Evolutionary conservation across 2,888 invertebrate species (phyloP).

Genomic region (Athetis lepigone): DNA sequence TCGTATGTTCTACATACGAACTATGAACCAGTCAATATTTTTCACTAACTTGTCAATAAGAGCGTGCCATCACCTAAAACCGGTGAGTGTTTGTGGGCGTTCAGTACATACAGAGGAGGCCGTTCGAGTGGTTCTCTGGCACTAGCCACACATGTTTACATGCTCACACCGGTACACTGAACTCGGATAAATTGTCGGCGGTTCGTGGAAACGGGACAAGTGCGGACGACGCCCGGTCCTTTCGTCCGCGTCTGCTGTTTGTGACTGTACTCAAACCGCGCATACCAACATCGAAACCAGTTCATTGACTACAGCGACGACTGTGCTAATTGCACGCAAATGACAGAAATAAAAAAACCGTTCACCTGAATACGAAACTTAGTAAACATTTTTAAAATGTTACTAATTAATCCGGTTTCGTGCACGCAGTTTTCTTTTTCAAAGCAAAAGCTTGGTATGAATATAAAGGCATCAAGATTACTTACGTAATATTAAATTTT

Average conservation of each 20-base stretch:
- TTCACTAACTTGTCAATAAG: constrained; percentile 33
- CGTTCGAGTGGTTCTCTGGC: constrained; percentile 59
- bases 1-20: constrained; percentile 27
- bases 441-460: constrained; percentile 60
- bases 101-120: constrained; percentile 50
- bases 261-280: constrained; percentile 66
- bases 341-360: constrained; percentile 29
- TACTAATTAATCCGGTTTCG: constrained; percentile 57
- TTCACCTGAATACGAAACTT: constrained; percentile 28
- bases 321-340: constrained; percentile 61
- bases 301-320: constrained; percentile 67
- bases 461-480: constrained; percentile 71
- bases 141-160: constrained; percentile 73
- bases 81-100: constrained; percentile 47
- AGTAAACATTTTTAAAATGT: constrained; percentile 42
- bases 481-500: constrained; percentile 72
- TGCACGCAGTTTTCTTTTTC: constrained; percentile 45
- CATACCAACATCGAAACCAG: constrained; percentile 67
- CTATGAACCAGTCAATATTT: constrained; percentile 30
- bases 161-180: constrained; percentile 80
- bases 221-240: constrained; percentile 72
- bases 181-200: constrained; percentile 82
- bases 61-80: constrained; percentile 24
- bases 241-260: constrained; percentile 61
- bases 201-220: constrained; percentile 82